A percentile compares a stretch with the other conserved stretches of the same genome.
Conservation (phyloP, 1,140 invertebrate genomes). For the Cataglyphis hispanica region DNA sequence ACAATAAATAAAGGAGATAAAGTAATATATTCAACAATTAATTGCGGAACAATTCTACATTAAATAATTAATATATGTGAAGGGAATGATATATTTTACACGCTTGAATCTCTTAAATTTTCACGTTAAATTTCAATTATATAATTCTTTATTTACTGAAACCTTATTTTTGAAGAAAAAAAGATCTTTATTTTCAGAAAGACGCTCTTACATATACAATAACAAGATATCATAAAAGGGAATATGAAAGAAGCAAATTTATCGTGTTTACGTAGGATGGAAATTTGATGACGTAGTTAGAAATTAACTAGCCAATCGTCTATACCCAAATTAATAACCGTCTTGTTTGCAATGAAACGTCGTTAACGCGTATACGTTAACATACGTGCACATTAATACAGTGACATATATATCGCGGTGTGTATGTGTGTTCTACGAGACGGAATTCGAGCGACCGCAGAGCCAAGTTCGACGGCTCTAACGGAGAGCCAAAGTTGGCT, state of each 20-base stretch:
- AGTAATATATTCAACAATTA: constrained; percentile 3
- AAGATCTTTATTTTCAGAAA: background rate
- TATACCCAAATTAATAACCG: constrained; percentile 36
- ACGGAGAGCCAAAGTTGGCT: constrained; percentile 76
- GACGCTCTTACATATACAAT: background rate
- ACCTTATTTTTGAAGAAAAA: background rate
- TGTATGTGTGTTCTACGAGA: constrained; percentile 8
- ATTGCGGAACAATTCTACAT: background rate
- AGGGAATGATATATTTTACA: background rate
- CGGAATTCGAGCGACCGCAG: constrained; percentile 65
- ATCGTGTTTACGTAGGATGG: background rate
- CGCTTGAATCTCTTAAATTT: background rate
- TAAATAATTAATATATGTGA: constrained; percentile 20
- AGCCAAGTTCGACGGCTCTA: constrained; percentile 73
- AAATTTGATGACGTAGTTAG: constrained; percentile 8
- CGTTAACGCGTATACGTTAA: constrained; percentile 35
- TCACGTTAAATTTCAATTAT: background rate
- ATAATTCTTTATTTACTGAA: background rate
- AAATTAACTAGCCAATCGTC: constrained; percentile 51
- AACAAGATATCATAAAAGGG: background rate
- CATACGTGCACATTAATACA: constrained; percentile 1
- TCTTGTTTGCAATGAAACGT: constrained; percentile 26
- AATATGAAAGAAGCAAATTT: background rate
- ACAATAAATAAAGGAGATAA: constrained; percentile 3
- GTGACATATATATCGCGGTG: constrained; percentile 5